Percentiles rank a stretch among this genome's conserved stretches.
Conservation (phyloP, 2,888 invertebrate species). For the Nephrotoma flavescens region DNA sequence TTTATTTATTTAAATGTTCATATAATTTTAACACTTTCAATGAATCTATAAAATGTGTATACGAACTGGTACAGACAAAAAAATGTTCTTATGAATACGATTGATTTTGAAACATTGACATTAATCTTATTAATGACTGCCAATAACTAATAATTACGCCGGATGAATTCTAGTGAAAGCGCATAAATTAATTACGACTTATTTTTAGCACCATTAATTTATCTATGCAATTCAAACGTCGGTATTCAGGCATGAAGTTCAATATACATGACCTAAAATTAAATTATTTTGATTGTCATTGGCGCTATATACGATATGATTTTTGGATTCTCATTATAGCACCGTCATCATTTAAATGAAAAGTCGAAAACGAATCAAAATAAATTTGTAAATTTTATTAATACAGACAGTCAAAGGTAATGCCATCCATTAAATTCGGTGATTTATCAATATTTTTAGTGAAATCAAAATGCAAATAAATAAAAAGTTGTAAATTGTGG, state of each 20-base stretch:
- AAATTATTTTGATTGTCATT: background rate
- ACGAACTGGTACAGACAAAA: background rate
- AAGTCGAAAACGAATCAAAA: background rate
- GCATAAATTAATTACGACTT: too few relatives aligned
- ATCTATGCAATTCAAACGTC: too few relatives aligned
- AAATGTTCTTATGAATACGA: background rate
- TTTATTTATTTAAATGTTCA: background rate
- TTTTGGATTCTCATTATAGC: background rate
- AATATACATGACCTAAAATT: background rate
- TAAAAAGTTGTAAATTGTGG: background rate
- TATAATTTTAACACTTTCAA: background rate
- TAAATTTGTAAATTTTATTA: background rate
- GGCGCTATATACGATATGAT: background rate
- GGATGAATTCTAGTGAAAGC: too few relatives aligned
- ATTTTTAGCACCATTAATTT: too few relatives aligned
- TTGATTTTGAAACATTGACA: too few relatives aligned
- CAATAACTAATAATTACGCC: too few relatives aligned
- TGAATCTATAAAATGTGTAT: background rate
- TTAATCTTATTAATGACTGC: too few relatives aligned
- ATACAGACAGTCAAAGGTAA: background rate
- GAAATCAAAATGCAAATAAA: background rate
- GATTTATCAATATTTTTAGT: background rate
- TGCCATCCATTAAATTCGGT: background rate
- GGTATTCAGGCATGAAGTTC: background rate
- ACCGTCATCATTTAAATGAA: background rate